phyloP scores from a whole-genome alignment of 2,113 vertebrate genomes.

The Neotoma lepida region DNA sequence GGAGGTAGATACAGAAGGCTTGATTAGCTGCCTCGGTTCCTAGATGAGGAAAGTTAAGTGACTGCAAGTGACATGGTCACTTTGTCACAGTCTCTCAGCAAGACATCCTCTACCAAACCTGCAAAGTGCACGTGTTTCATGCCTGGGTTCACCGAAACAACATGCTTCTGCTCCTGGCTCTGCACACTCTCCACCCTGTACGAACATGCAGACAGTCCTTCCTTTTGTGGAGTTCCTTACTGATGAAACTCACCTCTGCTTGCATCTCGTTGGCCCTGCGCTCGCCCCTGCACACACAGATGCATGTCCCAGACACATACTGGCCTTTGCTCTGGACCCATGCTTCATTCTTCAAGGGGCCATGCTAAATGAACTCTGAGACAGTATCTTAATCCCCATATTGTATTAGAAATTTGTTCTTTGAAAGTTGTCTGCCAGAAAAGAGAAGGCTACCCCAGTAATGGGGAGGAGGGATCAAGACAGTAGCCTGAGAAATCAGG shows the following conservation, averaged over 20 bases:
- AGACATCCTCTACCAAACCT: background rate
- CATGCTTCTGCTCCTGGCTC: background rate
- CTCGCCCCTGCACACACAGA: background rate
- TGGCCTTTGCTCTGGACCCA: constrained; percentile 34
- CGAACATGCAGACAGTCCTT: background rate
- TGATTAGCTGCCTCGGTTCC: background rate
- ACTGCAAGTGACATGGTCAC: background rate
- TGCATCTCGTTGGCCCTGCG: background rate
- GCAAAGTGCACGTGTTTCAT: background rate
- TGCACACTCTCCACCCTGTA: background rate
- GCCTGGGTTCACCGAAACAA: background rate
- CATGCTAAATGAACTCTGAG: constrained; percentile 51
- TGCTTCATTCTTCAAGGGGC: constrained; percentile 34
- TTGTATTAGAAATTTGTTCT: constrained; percentile 71
- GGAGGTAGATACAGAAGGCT: background rate
- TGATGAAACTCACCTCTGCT: background rate
- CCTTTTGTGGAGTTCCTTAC: background rate
- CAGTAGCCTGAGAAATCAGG: constrained; percentile 80
- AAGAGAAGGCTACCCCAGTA: constrained; percentile 58
- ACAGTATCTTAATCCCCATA: constrained; percentile 57
- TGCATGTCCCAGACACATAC: background rate
- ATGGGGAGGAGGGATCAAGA: constrained; percentile 71
- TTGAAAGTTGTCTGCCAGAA: constrained; percentile 53
- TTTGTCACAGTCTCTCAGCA: background rate
- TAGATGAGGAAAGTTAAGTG: constrained; percentile 30